These are phyloP conservation scores for Galagoides demidoff DNA, from an alignment of 2,797 vertebrate genomes.

Conservation along the genomic window DNA sequence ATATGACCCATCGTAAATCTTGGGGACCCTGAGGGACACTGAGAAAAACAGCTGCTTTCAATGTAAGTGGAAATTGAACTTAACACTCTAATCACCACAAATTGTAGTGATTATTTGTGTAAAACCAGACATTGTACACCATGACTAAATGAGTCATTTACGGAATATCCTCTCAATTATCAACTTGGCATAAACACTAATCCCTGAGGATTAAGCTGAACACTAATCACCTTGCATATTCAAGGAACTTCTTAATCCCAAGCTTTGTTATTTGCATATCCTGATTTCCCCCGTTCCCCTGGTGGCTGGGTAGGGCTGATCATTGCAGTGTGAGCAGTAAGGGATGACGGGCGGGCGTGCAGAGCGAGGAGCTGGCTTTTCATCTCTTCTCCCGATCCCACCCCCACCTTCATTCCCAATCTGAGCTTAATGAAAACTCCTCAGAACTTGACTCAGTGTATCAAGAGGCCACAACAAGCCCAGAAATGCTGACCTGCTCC, in stretches of 20 bases:
- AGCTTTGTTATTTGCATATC: slow-evolving; percentile 68
- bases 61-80: slow-evolving; percentile 60
- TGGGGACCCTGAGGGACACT: background rate
- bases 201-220: slow-evolving; percentile 74
- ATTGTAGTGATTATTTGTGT: slow-evolving; percentile 60
- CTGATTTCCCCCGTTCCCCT: slow-evolving; percentile 72
- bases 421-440: slow-evolving; percentile 70
- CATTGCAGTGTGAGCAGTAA: slow-evolving; percentile 50
- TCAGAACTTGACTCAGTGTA: slow-evolving; percentile 34
- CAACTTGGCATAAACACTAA: slow-evolving; percentile 75
- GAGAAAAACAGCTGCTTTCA: slow-evolving; percentile 27
- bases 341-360: background rate
- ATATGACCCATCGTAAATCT: background rate
- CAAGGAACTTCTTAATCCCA: slow-evolving; percentile 70
- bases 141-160: slow-evolving; percentile 63
- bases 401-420: slow-evolving; percentile 45
- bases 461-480: slow-evolving; percentile 19
- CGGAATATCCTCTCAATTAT: slow-evolving; percentile 66
- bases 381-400: background rate
- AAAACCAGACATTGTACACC: slow-evolving; percentile 56
- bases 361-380: background rate
- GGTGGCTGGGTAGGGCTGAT: slow-evolving; percentile 48
- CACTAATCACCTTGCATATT: slow-evolving; percentile 68
- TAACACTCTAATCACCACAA: slow-evolving; percentile 54
- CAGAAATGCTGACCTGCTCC: slow-evolving; percentile 31